These are phyloP conservation scores for Anadara kagoshimensis DNA, from an alignment of 1,140 invertebrate species.

Conservation along the genomic window DNA sequence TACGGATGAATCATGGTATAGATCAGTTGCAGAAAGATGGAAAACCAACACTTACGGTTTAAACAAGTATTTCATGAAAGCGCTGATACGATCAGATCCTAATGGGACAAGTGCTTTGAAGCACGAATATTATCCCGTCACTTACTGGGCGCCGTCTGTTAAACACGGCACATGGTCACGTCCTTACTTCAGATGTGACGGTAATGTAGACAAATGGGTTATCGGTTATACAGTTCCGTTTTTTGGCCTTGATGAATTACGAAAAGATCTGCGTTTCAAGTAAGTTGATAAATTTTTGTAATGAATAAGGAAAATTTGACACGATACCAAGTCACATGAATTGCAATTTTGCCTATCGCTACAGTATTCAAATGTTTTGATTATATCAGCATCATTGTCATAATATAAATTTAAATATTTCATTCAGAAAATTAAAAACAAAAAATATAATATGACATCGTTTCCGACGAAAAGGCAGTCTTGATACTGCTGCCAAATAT, in stretches of 20 bases:
- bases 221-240: constrained; percentile 96
- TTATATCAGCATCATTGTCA: no score
- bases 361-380: no score
- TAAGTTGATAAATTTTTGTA: no score
- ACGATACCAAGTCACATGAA: no score
- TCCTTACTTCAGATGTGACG: constrained; percentile 95
- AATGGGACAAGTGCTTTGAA: constrained; percentile 55
- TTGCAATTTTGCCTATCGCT: no score
- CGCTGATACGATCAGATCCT: constrained; percentile 86
- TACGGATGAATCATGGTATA: constrained; percentile 49
- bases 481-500: no score
- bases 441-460: no score
- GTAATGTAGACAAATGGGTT: constrained; percentile 91
- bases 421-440: no score
- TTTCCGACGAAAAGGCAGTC: no score
- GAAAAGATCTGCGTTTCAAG: no score
- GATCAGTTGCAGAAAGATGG: constrained; percentile 45
- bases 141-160: constrained; percentile 77
- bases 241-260: constrained; percentile 80
- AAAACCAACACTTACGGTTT: constrained; percentile 45
- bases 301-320: no score
- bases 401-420: no score
- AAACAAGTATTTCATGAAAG: constrained; percentile 46
- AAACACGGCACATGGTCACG: constrained; percentile 90
- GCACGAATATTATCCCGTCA: constrained; percentile 84